Percentiles rank a stretch among this genome's conserved stretches.
These are phyloP conservation scores for Ridgeia piscesae DNA, from an alignment of 1,140 invertebrate genomes.

Conservation along the genomic window DNA sequence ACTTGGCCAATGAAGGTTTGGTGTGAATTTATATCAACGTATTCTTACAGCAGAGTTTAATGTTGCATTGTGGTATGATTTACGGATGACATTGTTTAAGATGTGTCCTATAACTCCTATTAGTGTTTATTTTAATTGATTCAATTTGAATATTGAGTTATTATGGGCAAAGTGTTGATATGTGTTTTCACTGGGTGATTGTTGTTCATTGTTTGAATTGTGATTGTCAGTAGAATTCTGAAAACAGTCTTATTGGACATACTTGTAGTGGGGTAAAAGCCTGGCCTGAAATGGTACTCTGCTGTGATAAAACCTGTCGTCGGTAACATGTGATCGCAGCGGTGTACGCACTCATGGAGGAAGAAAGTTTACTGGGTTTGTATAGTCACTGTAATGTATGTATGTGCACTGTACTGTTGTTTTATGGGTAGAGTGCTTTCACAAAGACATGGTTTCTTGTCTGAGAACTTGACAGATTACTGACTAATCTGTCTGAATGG, in stretches of 20 bases:
- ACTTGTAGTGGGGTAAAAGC: conserved; percentile 4
- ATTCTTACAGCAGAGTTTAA: background rate
- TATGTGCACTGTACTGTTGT: background rate
- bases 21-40: background rate
- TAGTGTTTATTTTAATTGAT: background rate
- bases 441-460: background rate
- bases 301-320: background rate
- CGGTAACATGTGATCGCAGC: background rate
- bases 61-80: background rate
- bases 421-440: background rate
- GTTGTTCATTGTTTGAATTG: background rate
- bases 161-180: background rate
- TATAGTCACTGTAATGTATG: background rate
- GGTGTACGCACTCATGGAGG: background rate
- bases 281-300: conserved; percentile 3
- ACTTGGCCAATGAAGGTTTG: background rate
- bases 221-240: background rate
- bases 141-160: background rate
- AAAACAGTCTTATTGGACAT: background rate
- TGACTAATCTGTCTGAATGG: background rate
- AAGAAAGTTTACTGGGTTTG: background rate
- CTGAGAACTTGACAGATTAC: background rate
- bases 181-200: background rate
- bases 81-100: background rate
- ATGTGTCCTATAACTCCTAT: background rate